Conservation (phyloP, 2,113 vertebrate species). For the Sinocyclocheilus anophthalmus region DNA sequence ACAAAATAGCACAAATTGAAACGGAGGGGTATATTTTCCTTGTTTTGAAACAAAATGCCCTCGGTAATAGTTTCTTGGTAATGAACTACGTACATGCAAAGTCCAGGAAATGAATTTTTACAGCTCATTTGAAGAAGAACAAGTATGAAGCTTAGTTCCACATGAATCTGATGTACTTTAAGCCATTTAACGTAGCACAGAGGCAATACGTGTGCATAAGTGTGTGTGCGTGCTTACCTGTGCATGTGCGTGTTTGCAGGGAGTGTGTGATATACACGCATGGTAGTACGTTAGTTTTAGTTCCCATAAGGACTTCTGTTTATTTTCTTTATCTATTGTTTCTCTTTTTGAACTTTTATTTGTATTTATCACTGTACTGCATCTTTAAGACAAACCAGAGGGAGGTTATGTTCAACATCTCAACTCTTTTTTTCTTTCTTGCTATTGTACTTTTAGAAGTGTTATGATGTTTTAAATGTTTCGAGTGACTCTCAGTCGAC, state of each 20-base stretch:
- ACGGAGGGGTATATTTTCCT: not conserved
- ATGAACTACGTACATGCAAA: not conserved
- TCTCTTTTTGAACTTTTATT: conserved; percentile 25
- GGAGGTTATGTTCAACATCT: conserved; percentile 17
- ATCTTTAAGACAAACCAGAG: conserved; percentile 20
- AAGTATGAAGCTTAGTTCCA: conserved; percentile 1
- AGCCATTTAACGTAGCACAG: conserved; percentile 18
- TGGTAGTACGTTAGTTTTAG: conserved; percentile 37
- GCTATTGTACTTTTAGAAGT: conserved; percentile 22
- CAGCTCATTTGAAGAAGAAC: conserved; percentile 16
- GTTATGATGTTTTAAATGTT: conserved; percentile 33
- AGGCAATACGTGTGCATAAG: conserved; percentile 19
- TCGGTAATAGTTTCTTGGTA: not conserved
- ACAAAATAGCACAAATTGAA: conserved; percentile 3
- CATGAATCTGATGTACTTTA: conserved; percentile 4
- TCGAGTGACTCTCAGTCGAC: conserved; percentile 6
- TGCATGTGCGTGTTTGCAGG: conserved; percentile 15
- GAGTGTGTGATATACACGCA: conserved; percentile 33
- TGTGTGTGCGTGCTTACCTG: conserved; percentile 10
- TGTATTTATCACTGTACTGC: conserved; percentile 37
- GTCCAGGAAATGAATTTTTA: not conserved
- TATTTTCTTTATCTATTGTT: conserved; percentile 37
- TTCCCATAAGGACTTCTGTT: conserved; percentile 12
- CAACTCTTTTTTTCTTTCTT: conserved; percentile 5
- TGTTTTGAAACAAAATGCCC: conserved; percentile 5